phyloP scores from a whole-genome alignment of 2,797 vertebrate species.

The Molossus alvarezi region DNA sequence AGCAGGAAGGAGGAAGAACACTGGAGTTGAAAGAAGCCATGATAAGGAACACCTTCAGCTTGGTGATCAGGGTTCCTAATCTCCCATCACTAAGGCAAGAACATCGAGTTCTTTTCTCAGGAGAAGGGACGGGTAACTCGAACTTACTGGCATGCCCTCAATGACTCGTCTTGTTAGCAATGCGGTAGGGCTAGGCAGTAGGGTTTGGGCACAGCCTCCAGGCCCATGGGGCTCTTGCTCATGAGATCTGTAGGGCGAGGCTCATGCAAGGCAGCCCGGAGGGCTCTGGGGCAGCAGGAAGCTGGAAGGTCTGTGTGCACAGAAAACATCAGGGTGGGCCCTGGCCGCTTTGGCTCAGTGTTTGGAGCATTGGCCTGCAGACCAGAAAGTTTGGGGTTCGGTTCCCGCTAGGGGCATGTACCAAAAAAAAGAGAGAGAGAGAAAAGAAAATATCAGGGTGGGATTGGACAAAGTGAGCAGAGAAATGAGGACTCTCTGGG shows the following conservation, averaged over 20 bases:
- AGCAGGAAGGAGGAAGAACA: not conserved
- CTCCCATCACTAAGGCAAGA: not conserved
- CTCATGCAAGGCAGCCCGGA: not conserved
- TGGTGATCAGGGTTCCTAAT: not conserved
- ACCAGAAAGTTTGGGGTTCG: too few species aligned
- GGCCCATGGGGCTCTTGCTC: not conserved
- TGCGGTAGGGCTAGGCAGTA: not conserved
- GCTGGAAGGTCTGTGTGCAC: rapidly evolving
- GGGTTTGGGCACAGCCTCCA: not conserved
- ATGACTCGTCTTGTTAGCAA: not conserved
- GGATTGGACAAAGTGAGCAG: not conserved
- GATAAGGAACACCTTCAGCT: not conserved
- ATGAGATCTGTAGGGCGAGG: not conserved
- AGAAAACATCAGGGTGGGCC: not conserved
- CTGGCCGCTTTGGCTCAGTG: too few species aligned
- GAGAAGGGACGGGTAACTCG: not conserved
- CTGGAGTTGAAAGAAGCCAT: not conserved
- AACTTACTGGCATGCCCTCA: rapidly evolving
- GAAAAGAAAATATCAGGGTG: not conserved
- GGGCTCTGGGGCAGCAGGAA: not conserved
- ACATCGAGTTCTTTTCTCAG: not conserved
- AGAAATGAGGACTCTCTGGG: not conserved
- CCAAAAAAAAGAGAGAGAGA: too few species aligned
- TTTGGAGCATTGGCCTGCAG: too few species aligned
- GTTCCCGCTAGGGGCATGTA: too few species aligned